Conservation (phyloP, 1,140 invertebrate genomes). For the fruit fly (Drosophila melanogaster) region DNA sequence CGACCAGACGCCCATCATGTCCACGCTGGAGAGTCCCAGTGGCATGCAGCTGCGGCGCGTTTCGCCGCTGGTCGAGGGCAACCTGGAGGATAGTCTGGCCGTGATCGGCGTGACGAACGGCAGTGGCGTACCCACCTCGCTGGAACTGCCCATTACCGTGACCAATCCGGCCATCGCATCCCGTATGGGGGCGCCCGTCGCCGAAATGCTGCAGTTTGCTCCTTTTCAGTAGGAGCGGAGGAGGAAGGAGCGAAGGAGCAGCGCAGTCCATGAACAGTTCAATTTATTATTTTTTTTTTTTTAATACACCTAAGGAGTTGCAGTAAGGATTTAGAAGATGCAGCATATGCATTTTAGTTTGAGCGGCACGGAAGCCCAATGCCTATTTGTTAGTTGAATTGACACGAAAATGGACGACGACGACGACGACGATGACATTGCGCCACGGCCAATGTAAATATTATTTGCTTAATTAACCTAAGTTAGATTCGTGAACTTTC, state of each 20-base stretch:
- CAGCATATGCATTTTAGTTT: not conserved
- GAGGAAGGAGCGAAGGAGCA: not conserved
- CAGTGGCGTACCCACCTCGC: conserved; percentile 86
- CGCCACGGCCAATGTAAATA: not conserved
- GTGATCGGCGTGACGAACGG: conserved; percentile 86
- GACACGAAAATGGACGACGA: not conserved
- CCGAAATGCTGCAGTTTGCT: conserved; percentile 52
- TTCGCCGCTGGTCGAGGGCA: conserved; percentile 62
- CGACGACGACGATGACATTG: not conserved
- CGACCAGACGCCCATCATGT: conserved; percentile 91
- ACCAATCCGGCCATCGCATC: conserved; percentile 88
- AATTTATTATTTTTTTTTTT: not conserved
- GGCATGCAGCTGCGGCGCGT: conserved; percentile 46
- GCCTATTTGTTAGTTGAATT: conserved; percentile 6
- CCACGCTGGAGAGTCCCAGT: conserved; percentile 89
- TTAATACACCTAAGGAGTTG: not conserved
- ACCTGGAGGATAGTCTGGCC: conserved; percentile 86
- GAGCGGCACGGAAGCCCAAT: not conserved
- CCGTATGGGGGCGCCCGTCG: conserved; percentile 16
- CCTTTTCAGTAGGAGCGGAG: conserved; percentile 45
- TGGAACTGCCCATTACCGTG: conserved; percentile 88
- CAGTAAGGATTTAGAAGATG: not conserved
- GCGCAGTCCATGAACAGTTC: not conserved
- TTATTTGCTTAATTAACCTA: not conserved
- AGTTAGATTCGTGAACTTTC: not conserved